Percentiles rank a stretch among this genome's conserved stretches.
These are phyloP conservation scores for Drosophila funebris DNA, from an alignment of 1,140 invertebrate species.

Conservation along the genomic window DNA sequence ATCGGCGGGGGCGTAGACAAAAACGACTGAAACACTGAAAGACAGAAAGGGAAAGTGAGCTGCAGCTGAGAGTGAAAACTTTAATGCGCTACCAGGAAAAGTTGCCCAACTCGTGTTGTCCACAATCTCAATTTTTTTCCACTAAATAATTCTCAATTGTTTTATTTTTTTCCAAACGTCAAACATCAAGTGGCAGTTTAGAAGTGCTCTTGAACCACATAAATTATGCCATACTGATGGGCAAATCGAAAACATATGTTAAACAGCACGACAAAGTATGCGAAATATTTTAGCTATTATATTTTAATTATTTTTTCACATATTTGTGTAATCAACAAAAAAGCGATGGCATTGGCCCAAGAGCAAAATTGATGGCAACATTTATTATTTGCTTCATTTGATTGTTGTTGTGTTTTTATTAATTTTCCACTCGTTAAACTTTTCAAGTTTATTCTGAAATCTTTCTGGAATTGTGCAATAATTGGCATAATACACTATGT, in stretches of 20 bases:
- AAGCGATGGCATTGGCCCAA: conserved; percentile 51
- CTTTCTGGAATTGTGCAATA: conserved; percentile 64
- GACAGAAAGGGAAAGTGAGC: conserved; percentile 41
- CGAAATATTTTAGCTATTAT: conserved; percentile 57
- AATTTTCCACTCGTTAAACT: conserved; percentile 22
- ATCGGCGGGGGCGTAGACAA: conserved; percentile 55
- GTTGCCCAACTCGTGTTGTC: conserved; percentile 24
- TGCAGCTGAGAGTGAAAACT: conserved; percentile 10
- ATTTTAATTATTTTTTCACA: conserved; percentile 17
- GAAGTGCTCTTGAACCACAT: conserved; percentile 11
- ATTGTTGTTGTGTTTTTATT: conserved; percentile 7
- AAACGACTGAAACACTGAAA: too few species aligned
- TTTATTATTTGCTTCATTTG: conserved; percentile 32
- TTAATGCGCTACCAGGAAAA: conserved; percentile 19
- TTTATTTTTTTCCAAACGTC: conserved; percentile 22
- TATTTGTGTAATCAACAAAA: background rate
- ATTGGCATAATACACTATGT: conserved; percentile 62
- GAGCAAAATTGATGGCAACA: conserved; percentile 64
- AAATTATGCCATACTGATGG: background rate
- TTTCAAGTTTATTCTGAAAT: conserved; percentile 50
- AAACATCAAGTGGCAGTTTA: conserved; percentile 23
- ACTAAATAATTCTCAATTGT: conserved; percentile 19
- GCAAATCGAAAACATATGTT: conserved; percentile 65
- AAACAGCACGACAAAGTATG: conserved; percentile 40
- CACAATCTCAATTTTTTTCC: background rate